phyloP scores from a whole-genome alignment of 1,140 invertebrate species.

The Nasonia vitripennis region DNA sequence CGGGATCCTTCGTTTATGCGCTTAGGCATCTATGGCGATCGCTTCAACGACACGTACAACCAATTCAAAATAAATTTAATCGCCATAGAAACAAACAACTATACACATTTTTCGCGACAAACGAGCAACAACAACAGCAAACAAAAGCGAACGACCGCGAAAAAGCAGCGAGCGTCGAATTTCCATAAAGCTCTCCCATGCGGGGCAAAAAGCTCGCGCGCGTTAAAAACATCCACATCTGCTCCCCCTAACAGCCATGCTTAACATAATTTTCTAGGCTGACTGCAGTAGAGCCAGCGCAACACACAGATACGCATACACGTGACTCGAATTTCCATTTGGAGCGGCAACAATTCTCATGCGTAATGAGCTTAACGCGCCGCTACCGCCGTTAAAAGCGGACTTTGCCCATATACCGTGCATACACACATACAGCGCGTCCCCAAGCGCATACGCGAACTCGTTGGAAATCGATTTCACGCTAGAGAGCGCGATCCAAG shows the following conservation, averaged over 20 bases:
- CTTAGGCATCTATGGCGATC: background rate
- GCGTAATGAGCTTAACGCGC: conserved; percentile 49
- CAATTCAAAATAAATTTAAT: background rate
- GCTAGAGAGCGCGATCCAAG: conserved; percentile 37
- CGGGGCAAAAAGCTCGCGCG: background rate
- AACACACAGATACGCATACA: background rate
- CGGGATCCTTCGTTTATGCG: conserved; percentile 68
- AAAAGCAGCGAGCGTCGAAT: background rate
- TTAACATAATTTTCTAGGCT: conserved; percentile 41
- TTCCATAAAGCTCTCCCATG: background rate
- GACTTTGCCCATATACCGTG: conserved; percentile 16
- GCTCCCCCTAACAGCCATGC: background rate
- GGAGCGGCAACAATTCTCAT: conserved; percentile 47
- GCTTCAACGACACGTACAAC: too few relatives aligned
- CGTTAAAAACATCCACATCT: conserved; percentile 1
- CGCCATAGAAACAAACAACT: background rate
- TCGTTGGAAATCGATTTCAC: conserved; percentile 47
- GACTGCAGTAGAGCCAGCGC: background rate
- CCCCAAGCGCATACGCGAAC: background rate
- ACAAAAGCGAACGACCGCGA: too few relatives aligned
- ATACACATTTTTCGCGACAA: background rate
- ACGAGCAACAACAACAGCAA: too few relatives aligned
- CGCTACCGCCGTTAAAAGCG: conserved; percentile 39
- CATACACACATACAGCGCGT: background rate
- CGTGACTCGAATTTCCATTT: conserved; percentile 46